A percentile compares a stretch with the other conserved stretches of the same genome.
phyloP scores from a whole-genome alignment of 2,888 invertebrate genomes.

The Linnaemya vulpina region DNA sequence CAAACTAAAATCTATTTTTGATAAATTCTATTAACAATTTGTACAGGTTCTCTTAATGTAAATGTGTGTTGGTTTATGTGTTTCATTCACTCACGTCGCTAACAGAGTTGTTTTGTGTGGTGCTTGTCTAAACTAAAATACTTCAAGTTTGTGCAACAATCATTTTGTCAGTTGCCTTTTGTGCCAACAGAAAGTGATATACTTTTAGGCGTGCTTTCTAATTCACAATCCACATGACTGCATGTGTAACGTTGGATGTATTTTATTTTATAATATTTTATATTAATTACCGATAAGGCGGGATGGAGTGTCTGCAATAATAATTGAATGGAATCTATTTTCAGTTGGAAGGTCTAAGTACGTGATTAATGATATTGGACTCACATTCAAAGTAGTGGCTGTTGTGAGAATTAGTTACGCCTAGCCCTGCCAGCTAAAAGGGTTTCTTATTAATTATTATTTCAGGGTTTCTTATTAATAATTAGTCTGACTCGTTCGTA shows the following conservation, averaged over 20 bases:
- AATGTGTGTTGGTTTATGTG: neutral
- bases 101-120: neutral
- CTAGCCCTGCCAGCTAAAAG: no score
- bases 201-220: neutral
- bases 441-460: no score
- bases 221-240: neutral
- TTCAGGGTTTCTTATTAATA: no score
- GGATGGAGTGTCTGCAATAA: neutral
- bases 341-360: no score
- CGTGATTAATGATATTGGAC: no score
- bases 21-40: neutral
- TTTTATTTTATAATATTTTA: neutral
- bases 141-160: conserved; percentile 34
- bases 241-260: neutral
- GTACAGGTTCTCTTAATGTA: neutral
- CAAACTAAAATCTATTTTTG: neutral
- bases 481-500: no score
- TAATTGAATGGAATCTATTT: no score
- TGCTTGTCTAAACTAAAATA: conserved; percentile 34
- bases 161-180: conserved; percentile 15
- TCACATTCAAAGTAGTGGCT: no score
- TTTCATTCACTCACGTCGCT: neutral
- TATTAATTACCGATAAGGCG: neutral
- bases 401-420: no score
- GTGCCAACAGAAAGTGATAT: conserved; percentile 29